phyloP scores from a whole-genome alignment of 2,888 invertebrate species.

The Deilephila porcellus region DNA sequence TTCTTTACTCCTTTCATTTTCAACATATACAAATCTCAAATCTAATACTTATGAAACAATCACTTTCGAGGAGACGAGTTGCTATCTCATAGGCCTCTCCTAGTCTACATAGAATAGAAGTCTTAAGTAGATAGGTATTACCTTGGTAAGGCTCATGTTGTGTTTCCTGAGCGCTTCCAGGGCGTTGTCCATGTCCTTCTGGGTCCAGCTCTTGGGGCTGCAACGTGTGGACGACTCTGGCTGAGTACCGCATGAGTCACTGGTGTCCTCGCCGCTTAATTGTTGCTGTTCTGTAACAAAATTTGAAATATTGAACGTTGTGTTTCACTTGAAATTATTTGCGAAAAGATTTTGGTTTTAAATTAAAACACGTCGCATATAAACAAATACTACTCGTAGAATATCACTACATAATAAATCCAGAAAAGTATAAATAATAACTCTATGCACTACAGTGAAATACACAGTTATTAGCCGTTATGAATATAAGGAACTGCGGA shows the following conservation, averaged over 20 bases:
- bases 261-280: slow-evolving; percentile 71
- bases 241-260: slow-evolving; percentile 66
- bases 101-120: not conserved
- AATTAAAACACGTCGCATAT: too few species aligned
- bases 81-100: too few species aligned
- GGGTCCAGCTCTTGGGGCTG: slow-evolving; percentile 93
- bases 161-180: slow-evolving; percentile 93
- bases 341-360: too few species aligned
- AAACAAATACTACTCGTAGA: too few species aligned
- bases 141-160: slow-evolving; percentile 95
- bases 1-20: too few species aligned
- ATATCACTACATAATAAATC: too few species aligned
- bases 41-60: not conserved
- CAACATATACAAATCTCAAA: too few species aligned
- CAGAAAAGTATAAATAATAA: too few species aligned
- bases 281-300: slow-evolving; percentile 61
- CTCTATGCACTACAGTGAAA: too few species aligned
- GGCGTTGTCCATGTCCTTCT: slow-evolving; percentile 95
- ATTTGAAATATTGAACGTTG: not conserved
- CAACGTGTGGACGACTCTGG: slow-evolving; percentile 64
- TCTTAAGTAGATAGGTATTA: slow-evolving; percentile 46
- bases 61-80: not conserved
- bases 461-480: too few species aligned
- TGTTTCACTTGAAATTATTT: too few species aligned
- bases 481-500: too few species aligned